phyloP scores from a whole-genome alignment of 2,888 invertebrate genomes.

The Arrhopalites spinosus region DNA sequence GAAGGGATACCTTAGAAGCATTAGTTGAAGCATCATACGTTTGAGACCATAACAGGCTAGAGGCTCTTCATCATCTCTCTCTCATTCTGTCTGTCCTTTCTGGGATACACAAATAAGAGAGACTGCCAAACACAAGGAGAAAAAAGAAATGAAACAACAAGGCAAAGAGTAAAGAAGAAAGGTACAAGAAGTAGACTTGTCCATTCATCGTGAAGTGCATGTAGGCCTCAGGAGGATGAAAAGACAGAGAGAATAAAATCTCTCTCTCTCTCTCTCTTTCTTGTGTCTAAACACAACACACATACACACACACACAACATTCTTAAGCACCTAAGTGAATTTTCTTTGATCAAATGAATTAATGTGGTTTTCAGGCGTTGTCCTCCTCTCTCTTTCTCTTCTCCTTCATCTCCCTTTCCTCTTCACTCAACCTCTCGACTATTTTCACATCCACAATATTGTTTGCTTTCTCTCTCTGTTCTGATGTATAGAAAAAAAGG shows the following conservation, averaged over 20 bases:
- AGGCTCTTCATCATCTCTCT: conserved; percentile 14
- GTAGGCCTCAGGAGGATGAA: not conserved
- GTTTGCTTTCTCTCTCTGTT: not conserved
- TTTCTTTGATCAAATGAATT: conserved; percentile 34
- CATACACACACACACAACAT: not conserved
- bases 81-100: not conserved
- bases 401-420: conserved; percentile 11
- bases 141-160: conserved; percentile 6
- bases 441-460: too few species aligned
- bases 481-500: too few species aligned
- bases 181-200: conserved; percentile 6
- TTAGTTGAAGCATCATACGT: not conserved
- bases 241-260: not conserved
- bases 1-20: not conserved
- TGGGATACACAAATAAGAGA: not conserved
- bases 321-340: conserved; percentile 26
- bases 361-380: conserved; percentile 20
- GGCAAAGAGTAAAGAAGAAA: not conserved
- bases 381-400: not conserved
- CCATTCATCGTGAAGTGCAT: conserved; percentile 1
- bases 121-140: not conserved
- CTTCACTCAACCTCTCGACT: not conserved
- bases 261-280: not conserved
- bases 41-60: conserved; percentile 1
- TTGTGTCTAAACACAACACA: not conserved